phyloP scores from a whole-genome alignment of 35 echinoderm and acorn worm genomes.

The Strongylocentrotus purpuratus region DNA sequence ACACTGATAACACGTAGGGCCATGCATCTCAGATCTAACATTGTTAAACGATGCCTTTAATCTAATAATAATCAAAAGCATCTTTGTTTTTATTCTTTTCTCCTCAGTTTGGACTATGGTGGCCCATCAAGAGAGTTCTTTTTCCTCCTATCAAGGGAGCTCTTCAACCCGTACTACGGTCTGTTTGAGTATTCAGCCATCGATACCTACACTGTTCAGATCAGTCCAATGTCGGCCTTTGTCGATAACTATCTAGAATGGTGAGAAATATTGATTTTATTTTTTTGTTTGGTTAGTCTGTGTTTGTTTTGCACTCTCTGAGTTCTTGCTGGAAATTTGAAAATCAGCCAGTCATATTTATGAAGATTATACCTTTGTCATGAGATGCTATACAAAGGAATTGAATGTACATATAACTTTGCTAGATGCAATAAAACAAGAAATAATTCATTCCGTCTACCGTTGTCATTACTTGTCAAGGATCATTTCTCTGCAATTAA shows the following conservation, averaged over 20 bases:
- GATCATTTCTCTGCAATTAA: no score
- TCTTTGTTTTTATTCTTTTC: not conserved
- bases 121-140: conserved; percentile 98
- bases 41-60: no score
- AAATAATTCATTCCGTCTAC: no score
- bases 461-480: no score
- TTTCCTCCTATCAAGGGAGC: conserved; percentile 89
- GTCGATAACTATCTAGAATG: conserved; percentile 98
- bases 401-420: no score
- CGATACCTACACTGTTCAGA: conserved; percentile 99
- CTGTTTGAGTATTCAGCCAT: conserved; percentile 99
- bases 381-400: no score
- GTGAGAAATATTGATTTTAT: conserved; percentile 47
- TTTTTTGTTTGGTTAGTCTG: not conserved
- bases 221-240: conserved; percentile 99
- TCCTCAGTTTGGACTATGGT: conserved; percentile 92
- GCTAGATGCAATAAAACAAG: no score
- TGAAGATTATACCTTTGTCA: no score
- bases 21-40: no score
- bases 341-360: no score
- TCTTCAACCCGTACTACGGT: conserved; percentile 99
- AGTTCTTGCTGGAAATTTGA: not conserved
- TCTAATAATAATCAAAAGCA: no score
- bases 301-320: not conserved
- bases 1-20: no score